phyloP scores from a whole-genome alignment of 2,113 vertebrate species.

The Axis porcinus region DNA sequence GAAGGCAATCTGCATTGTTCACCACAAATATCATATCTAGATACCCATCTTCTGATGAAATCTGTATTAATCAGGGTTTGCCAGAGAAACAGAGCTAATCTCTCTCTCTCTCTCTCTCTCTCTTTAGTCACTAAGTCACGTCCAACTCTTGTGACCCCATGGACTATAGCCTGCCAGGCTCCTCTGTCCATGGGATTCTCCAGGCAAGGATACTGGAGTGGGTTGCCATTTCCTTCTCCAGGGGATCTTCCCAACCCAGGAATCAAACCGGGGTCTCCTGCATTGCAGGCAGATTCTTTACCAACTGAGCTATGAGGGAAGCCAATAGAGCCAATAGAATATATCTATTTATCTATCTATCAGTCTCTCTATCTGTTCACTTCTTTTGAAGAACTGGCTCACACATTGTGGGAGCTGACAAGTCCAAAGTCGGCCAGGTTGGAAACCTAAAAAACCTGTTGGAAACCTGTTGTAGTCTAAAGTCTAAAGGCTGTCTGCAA shows the following conservation, averaged over 20 bases:
- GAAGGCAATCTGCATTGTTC: background rate
- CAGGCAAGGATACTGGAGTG: background rate
- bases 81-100: background rate
- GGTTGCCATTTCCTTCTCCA: background rate
- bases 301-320: background rate
- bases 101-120: background rate
- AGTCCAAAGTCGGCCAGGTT: background rate
- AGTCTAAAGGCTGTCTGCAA: background rate
- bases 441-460: background rate
- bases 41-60: background rate
- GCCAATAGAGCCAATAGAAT: background rate
- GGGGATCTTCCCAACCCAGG: background rate
- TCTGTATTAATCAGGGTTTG: background rate
- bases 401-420: background rate
- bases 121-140: background rate
- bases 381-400: background rate
- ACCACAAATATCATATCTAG: background rate
- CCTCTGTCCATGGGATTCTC: background rate
- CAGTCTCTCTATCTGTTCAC: background rate
- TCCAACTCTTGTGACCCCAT: background rate
- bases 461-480: background rate
- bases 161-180: background rate
- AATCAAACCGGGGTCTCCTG: accelerated
- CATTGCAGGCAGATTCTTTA: background rate
- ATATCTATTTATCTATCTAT: background rate